Base-by-base conservation (phyloP, 1,140 invertebrate genomes). In the Tribolium castaneum region DNA sequence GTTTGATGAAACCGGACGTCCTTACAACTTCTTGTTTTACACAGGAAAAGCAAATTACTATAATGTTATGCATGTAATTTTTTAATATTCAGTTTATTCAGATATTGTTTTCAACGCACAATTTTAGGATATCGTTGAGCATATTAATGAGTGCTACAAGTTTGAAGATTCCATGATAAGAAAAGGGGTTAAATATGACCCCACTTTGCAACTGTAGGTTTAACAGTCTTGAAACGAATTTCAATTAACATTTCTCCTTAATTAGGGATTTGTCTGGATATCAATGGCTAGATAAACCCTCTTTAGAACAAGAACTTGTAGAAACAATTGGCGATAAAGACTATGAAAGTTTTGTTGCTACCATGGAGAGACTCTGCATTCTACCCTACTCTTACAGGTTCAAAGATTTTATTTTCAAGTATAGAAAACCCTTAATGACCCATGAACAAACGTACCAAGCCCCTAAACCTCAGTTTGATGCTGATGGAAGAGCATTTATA, bases 1-100 rank as follows among this genome's bases (percentile, higher is more conserved):
- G 87, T 99, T 99, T 90, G 96, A 97, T 88, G 89, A 92, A 82
- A 90, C 89, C 80, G 98, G 97, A 0, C 89, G 97, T 84, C 97
- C 98, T 3, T 92, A 92, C 87, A 94, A 98, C 88, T 92, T 90
- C 62, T 87, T 98, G 75, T 99, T 98, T 88, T 99, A 98, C 83
- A 99, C 97, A 0, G 90, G 89, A 51, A 93, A 91, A 84, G 92
- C 95, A 3, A 94, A 96, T 85, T 99, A 92, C 86, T 96, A 94
- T 85, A 89, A 94, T 84, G 76, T 92, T n/a, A 86, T 98, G 80
- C 92, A 95, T 89, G 96, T 98, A 87, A 89, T 89, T 86, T n/a
- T 50, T 3, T 14, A 35, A 25, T 39, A 19, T 19, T 19, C 16
- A 19, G 2, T 19, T 19, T 19, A 19, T 2, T 62, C 1, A 25